Evolutionary conservation across 2,888 invertebrate genomes (phyloP).

Genomic region (Xanthia icteritia): DNA sequence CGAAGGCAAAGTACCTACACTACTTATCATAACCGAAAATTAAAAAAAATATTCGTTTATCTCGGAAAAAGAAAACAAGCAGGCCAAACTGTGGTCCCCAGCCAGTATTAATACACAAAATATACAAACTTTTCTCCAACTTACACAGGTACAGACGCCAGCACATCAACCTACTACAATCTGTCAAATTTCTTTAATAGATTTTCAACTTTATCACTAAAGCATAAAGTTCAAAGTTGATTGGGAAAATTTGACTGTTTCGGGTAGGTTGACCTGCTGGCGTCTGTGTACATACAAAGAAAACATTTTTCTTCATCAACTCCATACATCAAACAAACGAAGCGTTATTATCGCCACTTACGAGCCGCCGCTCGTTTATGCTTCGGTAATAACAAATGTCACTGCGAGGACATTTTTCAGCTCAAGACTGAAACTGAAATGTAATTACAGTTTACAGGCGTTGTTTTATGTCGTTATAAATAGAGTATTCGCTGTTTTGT

Average conservation of each 20-base stretch:
- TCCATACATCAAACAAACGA: conserved; percentile 53
- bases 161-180: too few relatives aligned
- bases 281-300: neutral
- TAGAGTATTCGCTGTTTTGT: conserved; percentile 27
- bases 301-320: conserved; percentile 25
- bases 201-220: too few relatives aligned
- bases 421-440: conserved; percentile 64
- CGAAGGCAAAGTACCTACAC: too few relatives aligned
- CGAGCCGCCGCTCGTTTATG: conserved; percentile 70
- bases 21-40: too few relatives aligned
- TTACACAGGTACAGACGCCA: neutral
- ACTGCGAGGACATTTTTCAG: conserved; percentile 72
- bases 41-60: too few relatives aligned
- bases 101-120: neutral
- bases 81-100: neutral
- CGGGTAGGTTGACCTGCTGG: too few relatives aligned
- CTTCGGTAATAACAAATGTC: conserved; percentile 72
- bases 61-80: neutral
- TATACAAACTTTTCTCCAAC: neutral
- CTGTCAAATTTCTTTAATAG: too few relatives aligned
- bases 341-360: conserved; percentile 67
- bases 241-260: too few relatives aligned
- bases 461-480: conserved; percentile 42
- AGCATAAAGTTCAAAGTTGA: too few relatives aligned
- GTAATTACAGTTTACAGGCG: conserved; percentile 60